Percentiles rank a stretch among this genome's conserved stretches.
These are phyloP conservation scores for Teleogryllus oceanicus DNA, from an alignment of 2,888 invertebrate species.

Conservation along the genomic window DNA sequence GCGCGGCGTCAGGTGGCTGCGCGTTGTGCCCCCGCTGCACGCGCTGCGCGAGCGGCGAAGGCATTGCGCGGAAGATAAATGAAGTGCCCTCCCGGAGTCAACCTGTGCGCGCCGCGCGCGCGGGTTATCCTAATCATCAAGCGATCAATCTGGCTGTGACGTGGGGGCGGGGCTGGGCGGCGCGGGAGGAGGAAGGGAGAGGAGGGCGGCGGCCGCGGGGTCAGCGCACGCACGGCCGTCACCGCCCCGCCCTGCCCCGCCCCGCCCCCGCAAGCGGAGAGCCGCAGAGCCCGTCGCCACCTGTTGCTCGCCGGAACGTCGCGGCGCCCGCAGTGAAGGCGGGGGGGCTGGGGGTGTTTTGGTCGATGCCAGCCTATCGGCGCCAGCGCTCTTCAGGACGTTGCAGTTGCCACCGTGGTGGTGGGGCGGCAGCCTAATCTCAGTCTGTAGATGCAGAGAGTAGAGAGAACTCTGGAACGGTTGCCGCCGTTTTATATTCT, in stretches of 20 bases:
- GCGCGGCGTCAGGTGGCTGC: no score
- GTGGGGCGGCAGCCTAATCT: no score
- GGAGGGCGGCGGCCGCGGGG: background rate
- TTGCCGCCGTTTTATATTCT: no score
- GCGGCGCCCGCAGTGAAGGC: background rate
- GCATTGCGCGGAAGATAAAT: background rate
- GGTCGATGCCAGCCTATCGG: no score
- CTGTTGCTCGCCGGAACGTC: background rate
- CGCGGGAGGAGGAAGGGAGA: background rate
- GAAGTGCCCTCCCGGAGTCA: background rate
- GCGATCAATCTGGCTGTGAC: background rate
- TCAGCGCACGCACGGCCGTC: background rate
- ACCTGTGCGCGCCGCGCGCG: background rate
- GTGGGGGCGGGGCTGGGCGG: background rate
- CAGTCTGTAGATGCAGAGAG: no score
- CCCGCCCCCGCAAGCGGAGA: background rate
- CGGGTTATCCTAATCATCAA: conserved; percentile 3
- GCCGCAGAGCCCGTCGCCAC: background rate
- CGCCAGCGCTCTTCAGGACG: background rate
- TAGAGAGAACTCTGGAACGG: no score
- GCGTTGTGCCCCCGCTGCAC: no score
- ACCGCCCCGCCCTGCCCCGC: background rate
- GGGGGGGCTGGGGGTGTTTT: no score
- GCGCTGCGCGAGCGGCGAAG: background rate
- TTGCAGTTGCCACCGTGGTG: background rate